Evolutionary conservation across 2,113 vertebrate species (phyloP).

Genomic region (Triplophysa tibetana): DNA sequence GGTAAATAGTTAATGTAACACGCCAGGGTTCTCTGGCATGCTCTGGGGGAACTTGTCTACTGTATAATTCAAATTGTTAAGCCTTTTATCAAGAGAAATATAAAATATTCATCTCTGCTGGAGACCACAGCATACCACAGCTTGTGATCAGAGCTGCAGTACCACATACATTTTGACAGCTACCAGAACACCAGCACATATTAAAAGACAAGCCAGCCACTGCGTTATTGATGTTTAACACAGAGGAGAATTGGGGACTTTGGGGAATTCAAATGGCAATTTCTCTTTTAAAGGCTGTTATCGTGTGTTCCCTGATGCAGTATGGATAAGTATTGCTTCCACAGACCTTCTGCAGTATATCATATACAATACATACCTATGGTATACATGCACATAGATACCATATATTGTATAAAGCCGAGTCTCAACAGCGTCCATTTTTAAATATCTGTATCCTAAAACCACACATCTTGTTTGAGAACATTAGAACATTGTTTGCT

Average conservation of each 20-base stretch:
- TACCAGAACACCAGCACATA: conserved; percentile 5
- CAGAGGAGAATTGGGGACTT: background rate
- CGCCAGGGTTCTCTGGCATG: conserved; percentile 55
- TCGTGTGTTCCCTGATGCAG: background rate
- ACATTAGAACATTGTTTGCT: background rate
- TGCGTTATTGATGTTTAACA: conserved; percentile 18
- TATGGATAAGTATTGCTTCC: background rate
- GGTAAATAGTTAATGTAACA: conserved; percentile 68
- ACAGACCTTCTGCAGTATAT: background rate
- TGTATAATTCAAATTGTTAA: conserved; percentile 74
- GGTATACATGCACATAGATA: too few relatives aligned
- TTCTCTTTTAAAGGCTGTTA: conserved; percentile 4
- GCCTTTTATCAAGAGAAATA: conserved; percentile 72
- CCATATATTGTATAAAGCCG: too few relatives aligned
- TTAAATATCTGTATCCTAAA: background rate
- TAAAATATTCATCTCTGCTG: conserved; percentile 69
- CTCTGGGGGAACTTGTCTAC: conserved; percentile 64
- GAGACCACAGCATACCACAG: conserved; percentile 57
- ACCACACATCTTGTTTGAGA: background rate
- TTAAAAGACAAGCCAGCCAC: conserved; percentile 13
- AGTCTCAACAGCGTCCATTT: background rate
- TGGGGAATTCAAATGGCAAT: conserved; percentile 12
- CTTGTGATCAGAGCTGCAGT: conserved; percentile 56
- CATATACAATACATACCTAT: too few relatives aligned
- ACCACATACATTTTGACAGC: conserved; percentile 26